phyloP scores from a whole-genome alignment of 1,140 invertebrate species.

The Tetramorium parvispinum region DNA sequence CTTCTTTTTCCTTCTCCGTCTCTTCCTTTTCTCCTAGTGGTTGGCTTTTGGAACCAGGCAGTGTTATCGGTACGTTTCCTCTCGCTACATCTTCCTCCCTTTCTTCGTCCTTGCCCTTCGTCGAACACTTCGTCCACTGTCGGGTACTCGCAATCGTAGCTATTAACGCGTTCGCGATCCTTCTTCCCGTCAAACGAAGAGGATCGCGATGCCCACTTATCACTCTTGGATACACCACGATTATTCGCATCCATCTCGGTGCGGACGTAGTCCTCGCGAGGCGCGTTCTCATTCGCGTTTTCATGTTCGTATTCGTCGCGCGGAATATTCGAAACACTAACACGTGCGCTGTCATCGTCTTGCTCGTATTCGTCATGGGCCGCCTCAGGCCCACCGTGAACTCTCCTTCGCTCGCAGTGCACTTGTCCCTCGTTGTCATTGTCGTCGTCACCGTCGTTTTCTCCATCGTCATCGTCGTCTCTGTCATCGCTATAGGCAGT shows the following conservation, averaged over 20 bases:
- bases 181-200: constrained; percentile 6
- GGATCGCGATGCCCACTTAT: constrained; percentile 7
- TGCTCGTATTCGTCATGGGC: neutral
- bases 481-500: constrained; percentile 76
- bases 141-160: constrained; percentile 9
- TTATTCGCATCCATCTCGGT: neutral
- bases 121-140: constrained; percentile 33
- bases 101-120: neutral
- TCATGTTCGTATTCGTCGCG: neutral
- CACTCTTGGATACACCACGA: constrained; percentile 12
- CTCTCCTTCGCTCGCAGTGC: neutral
- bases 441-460: constrained; percentile 45
- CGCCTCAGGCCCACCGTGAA: neutral
- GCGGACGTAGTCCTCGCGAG: constrained; percentile 25
- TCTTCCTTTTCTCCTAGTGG: constrained; percentile 46
- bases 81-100: neutral
- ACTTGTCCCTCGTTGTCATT: constrained; percentile 52
- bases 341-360: neutral
- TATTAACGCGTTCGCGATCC: constrained; percentile 3
- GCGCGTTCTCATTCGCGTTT: constrained; percentile 2
- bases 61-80: constrained; percentile 72
- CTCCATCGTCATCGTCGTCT: constrained; percentile 43
- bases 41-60: constrained; percentile 76
- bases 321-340: constrained; percentile 24
- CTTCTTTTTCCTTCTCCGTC: constrained; percentile 25